Conservation (phyloP, 2,797 vertebrate species). For the Garrulus glandarius region DNA sequence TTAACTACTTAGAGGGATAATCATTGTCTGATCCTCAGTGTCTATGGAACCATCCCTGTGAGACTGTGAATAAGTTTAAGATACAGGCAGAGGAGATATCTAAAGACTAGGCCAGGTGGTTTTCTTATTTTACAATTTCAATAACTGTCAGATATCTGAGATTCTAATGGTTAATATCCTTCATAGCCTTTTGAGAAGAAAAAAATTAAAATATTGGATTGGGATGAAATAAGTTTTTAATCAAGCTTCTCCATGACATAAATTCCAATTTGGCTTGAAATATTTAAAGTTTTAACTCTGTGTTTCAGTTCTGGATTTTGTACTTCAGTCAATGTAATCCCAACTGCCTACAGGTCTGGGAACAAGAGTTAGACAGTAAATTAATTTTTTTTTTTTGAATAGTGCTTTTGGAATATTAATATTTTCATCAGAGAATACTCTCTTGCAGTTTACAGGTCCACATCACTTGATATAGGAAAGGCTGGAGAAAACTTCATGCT, state of each 20-base stretch:
- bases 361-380: fast-evolving
- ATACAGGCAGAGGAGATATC: background rate
- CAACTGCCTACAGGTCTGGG: background rate
- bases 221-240: background rate
- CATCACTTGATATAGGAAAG: background rate
- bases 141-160: background rate
- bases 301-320: background rate
- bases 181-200: background rate
- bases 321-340: background rate
- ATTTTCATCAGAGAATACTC: background rate
- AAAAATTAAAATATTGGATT: background rate
- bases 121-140: background rate
- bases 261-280: background rate
- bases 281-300: background rate
- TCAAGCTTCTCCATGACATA: background rate
- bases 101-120: background rate
- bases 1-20: background rate
- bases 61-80: background rate
- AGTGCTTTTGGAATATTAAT: background rate
- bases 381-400: background rate
- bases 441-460: background rate
- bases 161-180: background rate
- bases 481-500: background rate
- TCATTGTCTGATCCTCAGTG: background rate
- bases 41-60: background rate